phyloP scores from a whole-genome alignment of 2,113 vertebrate genomes.

The Myodes glareolus region DNA sequence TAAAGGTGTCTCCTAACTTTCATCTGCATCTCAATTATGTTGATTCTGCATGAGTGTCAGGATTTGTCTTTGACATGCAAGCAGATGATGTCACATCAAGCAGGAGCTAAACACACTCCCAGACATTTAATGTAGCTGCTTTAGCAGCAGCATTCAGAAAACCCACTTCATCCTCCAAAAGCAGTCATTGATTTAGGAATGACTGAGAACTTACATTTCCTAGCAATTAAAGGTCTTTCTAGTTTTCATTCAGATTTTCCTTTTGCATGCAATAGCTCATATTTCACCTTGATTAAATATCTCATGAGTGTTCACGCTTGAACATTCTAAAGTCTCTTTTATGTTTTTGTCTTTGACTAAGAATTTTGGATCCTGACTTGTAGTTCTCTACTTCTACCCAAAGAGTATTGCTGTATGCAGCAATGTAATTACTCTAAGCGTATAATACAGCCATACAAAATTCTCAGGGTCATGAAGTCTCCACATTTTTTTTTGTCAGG shows the following conservation, averaged over 20 bases:
- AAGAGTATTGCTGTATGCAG: not conserved
- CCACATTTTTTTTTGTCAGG: not conserved
- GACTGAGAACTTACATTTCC: not conserved
- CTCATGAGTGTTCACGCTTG: not conserved
- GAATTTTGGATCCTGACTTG: not conserved
- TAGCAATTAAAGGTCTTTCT: not conserved
- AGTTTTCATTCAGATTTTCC: not conserved
- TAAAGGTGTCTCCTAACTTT: not conserved
- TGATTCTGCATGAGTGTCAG: not conserved
- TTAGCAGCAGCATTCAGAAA: not conserved
- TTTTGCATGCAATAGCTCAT: not conserved
- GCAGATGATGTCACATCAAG: not conserved
- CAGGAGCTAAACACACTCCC: not conserved
- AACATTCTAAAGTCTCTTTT: not conserved
- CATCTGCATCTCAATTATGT: not conserved
- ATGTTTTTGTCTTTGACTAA: not conserved
- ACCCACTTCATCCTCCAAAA: not conserved
- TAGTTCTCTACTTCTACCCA: not conserved
- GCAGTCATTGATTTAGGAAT: not conserved
- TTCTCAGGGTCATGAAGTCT: not conserved
- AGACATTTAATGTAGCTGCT: not conserved
- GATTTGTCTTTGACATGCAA: not conserved
- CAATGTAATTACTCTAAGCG: not conserved
- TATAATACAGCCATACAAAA: not conserved
- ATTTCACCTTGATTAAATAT: not conserved